Conservation (phyloP, 2,113 vertebrate genomes). For the Vireo altiloquus region DNA sequence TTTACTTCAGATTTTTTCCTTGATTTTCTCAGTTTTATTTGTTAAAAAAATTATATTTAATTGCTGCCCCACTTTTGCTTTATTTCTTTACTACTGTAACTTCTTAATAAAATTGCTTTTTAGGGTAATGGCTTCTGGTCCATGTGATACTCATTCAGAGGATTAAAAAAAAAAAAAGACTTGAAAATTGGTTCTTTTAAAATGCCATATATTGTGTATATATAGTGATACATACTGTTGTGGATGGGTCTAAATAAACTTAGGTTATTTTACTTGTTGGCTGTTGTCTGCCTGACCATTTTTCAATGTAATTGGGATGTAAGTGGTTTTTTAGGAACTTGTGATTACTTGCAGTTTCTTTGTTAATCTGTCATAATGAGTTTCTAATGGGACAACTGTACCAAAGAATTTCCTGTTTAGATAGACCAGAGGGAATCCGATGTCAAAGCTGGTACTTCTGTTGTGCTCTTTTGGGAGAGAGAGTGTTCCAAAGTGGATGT, state of each 20-base stretch:
- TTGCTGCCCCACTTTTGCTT: background rate
- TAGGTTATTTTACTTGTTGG: background rate
- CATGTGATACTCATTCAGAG: fast-evolving
- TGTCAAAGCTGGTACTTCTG: background rate
- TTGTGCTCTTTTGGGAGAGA: background rate
- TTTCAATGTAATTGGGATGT: background rate
- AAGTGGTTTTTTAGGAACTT: background rate
- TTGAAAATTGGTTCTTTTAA: background rate
- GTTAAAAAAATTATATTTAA: background rate
- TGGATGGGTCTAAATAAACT: background rate
- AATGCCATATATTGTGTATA: background rate
- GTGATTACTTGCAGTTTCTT: conserved; percentile 25
- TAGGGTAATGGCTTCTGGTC: background rate
- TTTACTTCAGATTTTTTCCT: background rate
- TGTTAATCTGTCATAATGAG: background rate
- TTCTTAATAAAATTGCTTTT: background rate
- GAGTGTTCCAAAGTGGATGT: background rate
- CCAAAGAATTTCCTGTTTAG: background rate
- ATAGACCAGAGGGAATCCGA: background rate
- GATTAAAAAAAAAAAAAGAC: background rate
- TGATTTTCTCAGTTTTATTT: background rate
- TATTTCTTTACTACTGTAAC: background rate
- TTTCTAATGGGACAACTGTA: background rate
- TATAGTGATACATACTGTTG: background rate
- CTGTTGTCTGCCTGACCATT: background rate